Base-by-base conservation (phyloP, 2,797 vertebrate species). In the Gymnopithys bicolor region DNA sequence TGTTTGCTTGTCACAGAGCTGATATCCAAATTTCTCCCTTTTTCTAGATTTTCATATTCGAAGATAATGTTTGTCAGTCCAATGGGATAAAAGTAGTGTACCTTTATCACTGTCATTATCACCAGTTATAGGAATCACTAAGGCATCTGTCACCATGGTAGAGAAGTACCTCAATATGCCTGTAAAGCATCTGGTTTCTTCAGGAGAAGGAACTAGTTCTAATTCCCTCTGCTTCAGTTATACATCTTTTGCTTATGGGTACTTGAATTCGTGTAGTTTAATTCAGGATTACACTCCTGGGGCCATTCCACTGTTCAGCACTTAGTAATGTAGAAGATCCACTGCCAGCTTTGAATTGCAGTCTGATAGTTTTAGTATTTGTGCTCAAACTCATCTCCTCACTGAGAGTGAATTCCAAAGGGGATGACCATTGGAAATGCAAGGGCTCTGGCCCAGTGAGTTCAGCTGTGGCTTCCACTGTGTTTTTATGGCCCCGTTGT, bases 161-260 rank as follows among this genome's bases (percentile, higher is more conserved):
- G 87, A 89, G 82, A 94, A 53, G 37, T 93, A 90, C 80, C 90
- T 76, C 85, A 84, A 83, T 82, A 89, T 60, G 83, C 84, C 74
- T 94, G 90, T 94, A 89, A 93, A 96, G 93, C 95, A 96, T 97
- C 91, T 96, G 95, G 85, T 96, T 84, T 49, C 90, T 96, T 94
- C 87, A 94, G 82, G 91, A 87, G 68, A 90, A 90, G 52, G 81
- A 94, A 79, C 91, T 95, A 94, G 95, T 96, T 95, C 93, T 93
- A 97, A 91, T 96, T 96, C 95, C 94, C 95, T 89, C 80, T 89
- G 91, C 95, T 96, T 97, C 93, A 93, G 93, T 96, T 96, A 95
- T 96, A 97, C 94, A 95, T 97, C 95, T 96, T 95, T 96, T 96
- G 96, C 95, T 95, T 96, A 96, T 96, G 95, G 96, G 94, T 96